A percentile compares a stretch with the other conserved stretches of the same genome.
Conservation (phyloP, 2,888 invertebrate genomes). For the Deroplatys truncata region DNA sequence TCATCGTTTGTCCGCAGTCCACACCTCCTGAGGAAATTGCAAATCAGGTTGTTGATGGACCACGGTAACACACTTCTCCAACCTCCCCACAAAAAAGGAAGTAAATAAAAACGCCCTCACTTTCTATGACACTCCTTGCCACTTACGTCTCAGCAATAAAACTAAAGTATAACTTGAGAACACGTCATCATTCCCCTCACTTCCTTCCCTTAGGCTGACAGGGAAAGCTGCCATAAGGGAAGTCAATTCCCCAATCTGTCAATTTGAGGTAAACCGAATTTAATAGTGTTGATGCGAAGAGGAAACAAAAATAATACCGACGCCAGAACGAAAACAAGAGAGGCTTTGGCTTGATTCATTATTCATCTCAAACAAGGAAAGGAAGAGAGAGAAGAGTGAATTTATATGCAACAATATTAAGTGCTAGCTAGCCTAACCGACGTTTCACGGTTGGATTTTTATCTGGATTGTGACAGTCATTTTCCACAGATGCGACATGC, state of each 20-base stretch:
- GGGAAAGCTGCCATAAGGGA: background rate
- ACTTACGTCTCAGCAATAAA: background rate
- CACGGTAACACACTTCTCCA: background rate
- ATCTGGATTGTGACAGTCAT: too few relatives aligned
- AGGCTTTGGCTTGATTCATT: background rate
- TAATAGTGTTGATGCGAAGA: background rate
- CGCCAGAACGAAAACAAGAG: background rate
- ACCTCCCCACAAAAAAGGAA: background rate
- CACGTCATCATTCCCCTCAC: background rate
- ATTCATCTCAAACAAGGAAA: too few relatives aligned
- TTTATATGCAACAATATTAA: too few relatives aligned
- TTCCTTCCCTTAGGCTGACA: background rate
- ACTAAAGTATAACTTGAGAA: background rate
- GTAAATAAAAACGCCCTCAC: background rate
- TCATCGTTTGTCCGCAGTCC: background rate
- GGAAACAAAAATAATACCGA: background rate
- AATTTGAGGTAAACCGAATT: slow-evolving; percentile 22
- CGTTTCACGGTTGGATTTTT: too few relatives aligned
- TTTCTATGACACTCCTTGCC: background rate
- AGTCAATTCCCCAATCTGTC: slow-evolving; percentile 20
- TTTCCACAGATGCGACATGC: too few relatives aligned
- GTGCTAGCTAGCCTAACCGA: too few relatives aligned
- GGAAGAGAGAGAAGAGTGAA: too few relatives aligned
- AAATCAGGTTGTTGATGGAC: background rate
- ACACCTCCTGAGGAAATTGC: background rate